phyloP scores from a whole-genome alignment of 1,140 invertebrate genomes.

The Oncopodura yosiiana region DNA sequence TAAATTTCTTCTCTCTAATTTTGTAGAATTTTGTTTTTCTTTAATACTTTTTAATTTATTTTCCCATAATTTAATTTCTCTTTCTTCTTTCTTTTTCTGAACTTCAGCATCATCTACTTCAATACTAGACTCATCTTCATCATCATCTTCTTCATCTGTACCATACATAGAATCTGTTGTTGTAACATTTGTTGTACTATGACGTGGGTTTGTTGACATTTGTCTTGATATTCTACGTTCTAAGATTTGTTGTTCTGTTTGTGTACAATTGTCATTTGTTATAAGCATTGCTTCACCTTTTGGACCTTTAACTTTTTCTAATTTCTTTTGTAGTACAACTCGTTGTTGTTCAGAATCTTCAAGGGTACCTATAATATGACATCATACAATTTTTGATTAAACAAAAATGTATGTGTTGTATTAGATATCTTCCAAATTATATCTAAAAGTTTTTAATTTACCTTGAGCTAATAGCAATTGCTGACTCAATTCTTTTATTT shows the following conservation, averaged over 20 bases:
- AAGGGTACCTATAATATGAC: slow-evolving; percentile 45
- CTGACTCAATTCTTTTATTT: slow-evolving; percentile 60
- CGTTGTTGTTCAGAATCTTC: slow-evolving; percentile 69
- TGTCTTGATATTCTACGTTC: slow-evolving; percentile 25
- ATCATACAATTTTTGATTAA: neutral
- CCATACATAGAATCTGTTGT: slow-evolving; percentile 14
- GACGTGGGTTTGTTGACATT: slow-evolving; percentile 17
- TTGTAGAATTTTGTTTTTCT: slow-evolving; percentile 63
- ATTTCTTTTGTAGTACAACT: slow-evolving; percentile 53
- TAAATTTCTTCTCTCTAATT: slow-evolving; percentile 63
- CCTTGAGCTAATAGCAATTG: slow-evolving; percentile 62
- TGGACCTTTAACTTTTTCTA: slow-evolving; percentile 25
- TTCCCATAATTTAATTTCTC: slow-evolving; percentile 61
- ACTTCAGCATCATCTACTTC: slow-evolving; percentile 62
- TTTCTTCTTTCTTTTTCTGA: slow-evolving; percentile 51
- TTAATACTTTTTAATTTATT: slow-evolving; percentile 68
- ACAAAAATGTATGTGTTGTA: no score
- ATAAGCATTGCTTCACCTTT: slow-evolving; percentile 19
- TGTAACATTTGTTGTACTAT: slow-evolving; percentile 8
- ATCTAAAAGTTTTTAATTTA: neutral
- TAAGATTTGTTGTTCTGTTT: slow-evolving; percentile 40
- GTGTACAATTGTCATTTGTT: slow-evolving; percentile 29
- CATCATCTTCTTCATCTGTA: slow-evolving; percentile 45
- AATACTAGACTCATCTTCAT: slow-evolving; percentile 42
- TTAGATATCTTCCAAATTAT: neutral